A percentile compares a stretch with the other conserved stretches of the same genome.
Evolutionary conservation across 2,113 vertebrate genomes (phyloP).

Genomic region (Stomatorhinus ivindoensis): DNA sequence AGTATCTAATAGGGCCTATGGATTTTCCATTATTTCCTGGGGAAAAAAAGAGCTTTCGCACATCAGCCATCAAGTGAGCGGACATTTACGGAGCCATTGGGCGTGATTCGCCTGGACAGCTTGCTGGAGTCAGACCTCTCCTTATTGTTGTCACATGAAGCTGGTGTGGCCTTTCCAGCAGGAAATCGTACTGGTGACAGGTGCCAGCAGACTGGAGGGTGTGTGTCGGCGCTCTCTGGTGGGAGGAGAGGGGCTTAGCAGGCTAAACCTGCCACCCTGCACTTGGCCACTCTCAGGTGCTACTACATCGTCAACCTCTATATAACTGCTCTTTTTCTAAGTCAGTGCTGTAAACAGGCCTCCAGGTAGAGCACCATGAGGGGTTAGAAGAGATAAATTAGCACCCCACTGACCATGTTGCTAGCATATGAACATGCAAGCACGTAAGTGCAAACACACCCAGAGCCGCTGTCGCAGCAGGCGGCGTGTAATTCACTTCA

Average conservation of each 20-base stretch:
- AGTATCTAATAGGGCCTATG: not conserved
- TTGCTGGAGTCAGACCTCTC: not conserved
- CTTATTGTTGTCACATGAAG: not conserved
- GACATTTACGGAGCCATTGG: not conserved
- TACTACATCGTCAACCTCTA: not conserved
- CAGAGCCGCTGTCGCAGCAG: not conserved
- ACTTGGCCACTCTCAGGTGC: not conserved
- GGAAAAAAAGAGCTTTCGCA: not conserved
- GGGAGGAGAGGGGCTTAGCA: not conserved
- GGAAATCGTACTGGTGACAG: not conserved
- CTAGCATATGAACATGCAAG: not conserved
- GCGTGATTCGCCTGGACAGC: not conserved
- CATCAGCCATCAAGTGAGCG: not conserved
- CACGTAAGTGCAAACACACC: not conserved
- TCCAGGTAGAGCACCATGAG: not conserved
- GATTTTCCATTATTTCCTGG: not conserved
- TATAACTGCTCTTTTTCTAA: not conserved
- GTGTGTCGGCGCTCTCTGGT: not conserved
- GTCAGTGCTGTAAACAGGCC: constrained; percentile 18
- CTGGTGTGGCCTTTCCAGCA: not conserved
- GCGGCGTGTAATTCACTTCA: not conserved
- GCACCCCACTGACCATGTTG: constrained; percentile 40
- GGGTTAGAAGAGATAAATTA: constrained; percentile 47
- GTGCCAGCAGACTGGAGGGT: not conserved
- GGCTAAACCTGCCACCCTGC: not conserved